These are phyloP conservation scores for Frankliniella intonsa DNA, from an alignment of 2,888 invertebrate genomes.

Conservation along the genomic window DNA sequence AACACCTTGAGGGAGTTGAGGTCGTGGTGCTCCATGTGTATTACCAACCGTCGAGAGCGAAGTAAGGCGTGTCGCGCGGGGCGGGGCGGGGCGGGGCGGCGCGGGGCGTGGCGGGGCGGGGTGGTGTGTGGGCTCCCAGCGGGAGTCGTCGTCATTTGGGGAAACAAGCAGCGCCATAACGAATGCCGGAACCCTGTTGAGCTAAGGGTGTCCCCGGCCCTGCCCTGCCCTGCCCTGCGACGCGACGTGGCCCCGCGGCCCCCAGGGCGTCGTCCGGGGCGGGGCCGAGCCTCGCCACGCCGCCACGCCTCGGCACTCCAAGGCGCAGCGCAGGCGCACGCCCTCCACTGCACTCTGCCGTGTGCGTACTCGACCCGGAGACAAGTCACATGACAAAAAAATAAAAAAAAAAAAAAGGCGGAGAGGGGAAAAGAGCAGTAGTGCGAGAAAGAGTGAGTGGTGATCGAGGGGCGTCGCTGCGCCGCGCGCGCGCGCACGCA, in stretches of 20 bases:
- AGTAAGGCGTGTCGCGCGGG: background rate
- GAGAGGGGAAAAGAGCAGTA: too few species aligned
- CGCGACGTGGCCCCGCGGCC: background rate
- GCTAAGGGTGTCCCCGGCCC: background rate
- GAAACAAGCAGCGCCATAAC: constrained; percentile 7
- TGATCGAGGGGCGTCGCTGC: too few species aligned
- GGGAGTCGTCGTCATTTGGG: background rate
- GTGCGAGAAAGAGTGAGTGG: too few species aligned
- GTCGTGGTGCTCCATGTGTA: too few species aligned
- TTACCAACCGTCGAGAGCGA: too few species aligned
- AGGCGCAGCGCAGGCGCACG: too few species aligned
- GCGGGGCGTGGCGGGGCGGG: background rate
- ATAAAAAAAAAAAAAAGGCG: too few species aligned
- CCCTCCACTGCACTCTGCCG: too few species aligned
- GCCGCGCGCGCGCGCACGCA: too few species aligned
- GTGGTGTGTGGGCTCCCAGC: background rate
- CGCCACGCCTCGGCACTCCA: background rate
- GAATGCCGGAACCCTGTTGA: constrained; percentile 8
- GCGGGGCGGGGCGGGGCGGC: background rate
- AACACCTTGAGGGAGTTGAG: too few species aligned
- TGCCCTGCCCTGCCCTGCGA: background rate
- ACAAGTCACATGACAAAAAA: too few species aligned
- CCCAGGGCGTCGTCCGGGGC: background rate
- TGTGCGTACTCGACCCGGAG: too few species aligned
- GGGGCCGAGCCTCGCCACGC: background rate